phyloP scores from a whole-genome alignment of 2,113 vertebrate genomes.

The Mus spicilegus region DNA sequence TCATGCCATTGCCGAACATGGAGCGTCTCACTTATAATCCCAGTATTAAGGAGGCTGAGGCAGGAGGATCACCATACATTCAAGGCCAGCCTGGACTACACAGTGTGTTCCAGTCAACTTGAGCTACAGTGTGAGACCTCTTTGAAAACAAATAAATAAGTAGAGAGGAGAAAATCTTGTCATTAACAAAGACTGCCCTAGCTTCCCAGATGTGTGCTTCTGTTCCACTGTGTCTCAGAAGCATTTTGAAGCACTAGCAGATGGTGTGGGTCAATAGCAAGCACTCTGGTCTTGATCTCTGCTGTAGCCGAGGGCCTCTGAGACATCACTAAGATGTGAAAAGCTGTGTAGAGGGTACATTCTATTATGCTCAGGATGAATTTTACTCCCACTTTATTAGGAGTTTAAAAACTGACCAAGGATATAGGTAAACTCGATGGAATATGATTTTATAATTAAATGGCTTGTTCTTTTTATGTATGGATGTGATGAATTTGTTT shows the following conservation, averaged over 20 bases:
- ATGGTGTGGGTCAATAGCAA: not conserved
- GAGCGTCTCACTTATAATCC: not conserved
- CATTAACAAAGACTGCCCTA: not conserved
- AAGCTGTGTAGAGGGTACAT: not conserved
- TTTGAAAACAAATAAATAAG: not conserved
- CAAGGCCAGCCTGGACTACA: not conserved
- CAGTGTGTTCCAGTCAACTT: not conserved
- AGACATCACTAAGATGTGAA: not conserved
- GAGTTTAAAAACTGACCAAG: conserved; percentile 33
- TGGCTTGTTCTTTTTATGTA: conserved; percentile 30
- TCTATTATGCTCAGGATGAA: not conserved
- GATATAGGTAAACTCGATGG: not conserved
- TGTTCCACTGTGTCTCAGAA: not conserved
- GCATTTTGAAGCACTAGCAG: not conserved
- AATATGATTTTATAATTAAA: conserved; percentile 23
- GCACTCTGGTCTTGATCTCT: not conserved
- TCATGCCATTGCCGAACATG: not conserved
- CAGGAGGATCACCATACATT: not conserved
- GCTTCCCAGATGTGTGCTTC: not conserved
- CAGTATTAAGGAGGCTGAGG: not conserved
- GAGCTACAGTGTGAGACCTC: not conserved
- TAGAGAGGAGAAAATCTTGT: not conserved
- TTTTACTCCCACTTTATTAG: not conserved
- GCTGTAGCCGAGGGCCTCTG: too few relatives aligned
- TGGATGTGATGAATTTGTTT: not conserved